A percentile compares a stretch with the other conserved stretches of the same genome.
Evolutionary conservation across 2,113 vertebrate species (phyloP).

Genomic region (Sardina pilchardus): DNA sequence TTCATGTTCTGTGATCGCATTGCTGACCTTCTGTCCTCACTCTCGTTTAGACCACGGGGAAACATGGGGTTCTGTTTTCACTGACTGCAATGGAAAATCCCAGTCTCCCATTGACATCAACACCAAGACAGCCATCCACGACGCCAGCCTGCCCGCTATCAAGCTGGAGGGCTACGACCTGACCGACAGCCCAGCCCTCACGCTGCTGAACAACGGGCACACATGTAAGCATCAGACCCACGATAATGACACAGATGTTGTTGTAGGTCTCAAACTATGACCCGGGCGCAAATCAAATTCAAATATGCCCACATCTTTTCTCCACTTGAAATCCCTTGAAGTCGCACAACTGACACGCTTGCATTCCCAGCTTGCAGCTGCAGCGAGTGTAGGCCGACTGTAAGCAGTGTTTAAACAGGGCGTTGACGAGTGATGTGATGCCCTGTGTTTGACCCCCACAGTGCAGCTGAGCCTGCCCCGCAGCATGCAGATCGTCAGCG

Average conservation of each 20-base stretch:
- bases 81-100: slow-evolving; percentile 53
- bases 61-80: slow-evolving; percentile 42
- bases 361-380: neutral
- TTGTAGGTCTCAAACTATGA: neutral
- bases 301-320: neutral
- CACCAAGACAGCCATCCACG: slow-evolving; percentile 37
- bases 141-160: slow-evolving; percentile 45
- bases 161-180: slow-evolving; percentile 56
- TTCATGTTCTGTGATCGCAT: neutral
- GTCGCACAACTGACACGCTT: neutral
- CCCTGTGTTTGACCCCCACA: slow-evolving; percentile 19
- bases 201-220: slow-evolving; percentile 60
- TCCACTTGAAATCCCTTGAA: neutral
- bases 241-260: neutral
- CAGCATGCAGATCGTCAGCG: slow-evolving; percentile 52
- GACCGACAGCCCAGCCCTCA: slow-evolving; percentile 28
- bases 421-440: neutral
- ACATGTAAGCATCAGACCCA: slow-evolving; percentile 52
- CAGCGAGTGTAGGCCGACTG: neutral
- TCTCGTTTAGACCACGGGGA: slow-evolving; percentile 51
- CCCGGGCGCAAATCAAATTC: neutral
- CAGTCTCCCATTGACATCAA: slow-evolving; percentile 63
- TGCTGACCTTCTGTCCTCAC: neutral
- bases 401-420: neutral
- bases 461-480: slow-evolving; percentile 54